Percentiles rank a stretch among this genome's conserved stretches.
These are phyloP conservation scores for Sebastes taczanowskii DNA, from an alignment of 2,797 vertebrate species.

Conservation along the genomic window DNA sequence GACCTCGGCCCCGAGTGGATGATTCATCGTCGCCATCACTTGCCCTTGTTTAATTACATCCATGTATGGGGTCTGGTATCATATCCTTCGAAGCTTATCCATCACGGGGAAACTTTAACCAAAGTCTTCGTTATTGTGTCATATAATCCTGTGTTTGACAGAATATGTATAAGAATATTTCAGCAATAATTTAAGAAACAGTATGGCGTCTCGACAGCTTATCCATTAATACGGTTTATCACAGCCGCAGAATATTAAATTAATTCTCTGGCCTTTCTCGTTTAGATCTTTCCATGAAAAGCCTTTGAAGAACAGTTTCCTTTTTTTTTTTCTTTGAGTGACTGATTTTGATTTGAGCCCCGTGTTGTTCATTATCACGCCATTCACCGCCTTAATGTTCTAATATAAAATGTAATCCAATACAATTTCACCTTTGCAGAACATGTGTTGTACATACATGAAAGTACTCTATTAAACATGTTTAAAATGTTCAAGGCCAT, in stretches of 20 bases:
- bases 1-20: slow-evolving; percentile 65
- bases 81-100: slow-evolving; percentile 65
- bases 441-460: slow-evolving; percentile 1
- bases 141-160: slow-evolving; percentile 73
- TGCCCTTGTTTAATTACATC: slow-evolving; percentile 77
- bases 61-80: slow-evolving; percentile 69
- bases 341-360: slow-evolving; percentile 21
- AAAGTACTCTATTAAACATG: not conserved
- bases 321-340: slow-evolving; percentile 8
- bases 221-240: slow-evolving; percentile 65
- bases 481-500: not conserved
- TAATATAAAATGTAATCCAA: not conserved
- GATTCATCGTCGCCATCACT: slow-evolving; percentile 72
- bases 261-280: slow-evolving; percentile 42
- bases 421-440: not conserved
- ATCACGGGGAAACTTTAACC: slow-evolving; percentile 66
- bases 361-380: slow-evolving; percentile 43
- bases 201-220: slow-evolving; percentile 60
- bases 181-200: slow-evolving; percentile 64
- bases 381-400: slow-evolving; percentile 3
- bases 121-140: slow-evolving; percentile 65
- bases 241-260: slow-evolving; percentile 49
- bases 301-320: slow-evolving; percentile 37
- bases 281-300: slow-evolving; percentile 26
- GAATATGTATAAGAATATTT: slow-evolving; percentile 64